Percentiles rank a stretch among this genome's conserved stretches.
Conservation (phyloP, 1,140 invertebrate genomes). For the Oreohelix idahoensis region DNA sequence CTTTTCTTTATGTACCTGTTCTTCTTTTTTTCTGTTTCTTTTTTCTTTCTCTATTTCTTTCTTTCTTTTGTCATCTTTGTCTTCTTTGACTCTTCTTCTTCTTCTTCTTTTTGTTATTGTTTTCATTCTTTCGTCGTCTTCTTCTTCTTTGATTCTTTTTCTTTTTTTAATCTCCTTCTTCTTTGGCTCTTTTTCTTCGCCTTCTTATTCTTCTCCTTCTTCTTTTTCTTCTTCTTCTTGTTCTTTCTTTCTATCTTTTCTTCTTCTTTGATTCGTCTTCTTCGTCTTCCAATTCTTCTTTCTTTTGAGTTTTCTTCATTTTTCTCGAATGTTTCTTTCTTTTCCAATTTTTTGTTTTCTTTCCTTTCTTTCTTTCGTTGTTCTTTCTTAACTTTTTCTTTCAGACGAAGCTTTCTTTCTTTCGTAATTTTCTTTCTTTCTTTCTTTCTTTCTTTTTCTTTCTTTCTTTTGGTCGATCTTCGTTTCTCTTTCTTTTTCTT, state of each 20-base stretch:
- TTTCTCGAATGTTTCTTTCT: too few species aligned
- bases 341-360: neutral
- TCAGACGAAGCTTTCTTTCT: neutral
- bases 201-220: neutral
- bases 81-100: neutral
- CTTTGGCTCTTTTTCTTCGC: neutral
- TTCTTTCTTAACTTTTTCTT: neutral
- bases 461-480: neutral
- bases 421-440: neutral
- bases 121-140: neutral
- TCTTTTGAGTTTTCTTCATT: too few species aligned
- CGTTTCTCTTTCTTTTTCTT: neutral
- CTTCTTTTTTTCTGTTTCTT: neutral
- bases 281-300: neutral
- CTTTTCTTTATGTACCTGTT: too few species aligned
- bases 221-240: neutral
- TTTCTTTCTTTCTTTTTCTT: neutral
- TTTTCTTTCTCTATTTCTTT: neutral
- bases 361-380: neutral
- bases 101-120: neutral
- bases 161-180: neutral
- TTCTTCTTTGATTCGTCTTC: neutral
- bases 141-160: neutral
- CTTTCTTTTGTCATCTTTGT: neutral
- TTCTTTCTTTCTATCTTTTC: neutral